Evolutionary conservation across 2,113 vertebrate genomes (phyloP).

Genomic region (Beaufortia kweichowensis): DNA sequence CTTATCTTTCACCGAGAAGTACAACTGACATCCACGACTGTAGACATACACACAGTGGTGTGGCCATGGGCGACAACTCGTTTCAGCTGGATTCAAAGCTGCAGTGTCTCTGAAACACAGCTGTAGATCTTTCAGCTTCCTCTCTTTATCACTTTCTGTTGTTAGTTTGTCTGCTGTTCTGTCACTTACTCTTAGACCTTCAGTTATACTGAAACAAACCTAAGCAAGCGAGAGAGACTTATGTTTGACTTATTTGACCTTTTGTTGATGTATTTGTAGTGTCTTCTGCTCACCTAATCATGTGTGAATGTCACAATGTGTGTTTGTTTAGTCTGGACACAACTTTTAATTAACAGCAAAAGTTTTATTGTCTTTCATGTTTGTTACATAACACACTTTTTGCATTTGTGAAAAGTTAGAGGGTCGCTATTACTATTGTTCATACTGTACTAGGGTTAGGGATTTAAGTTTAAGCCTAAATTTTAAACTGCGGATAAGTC

Average conservation of each 20-base stretch:
- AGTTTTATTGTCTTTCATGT: background rate
- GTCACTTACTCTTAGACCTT: background rate
- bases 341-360: background rate
- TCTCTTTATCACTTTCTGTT: background rate
- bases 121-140: slow-evolving; percentile 16
- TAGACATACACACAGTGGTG: slow-evolving; percentile 59
- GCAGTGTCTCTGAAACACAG: slow-evolving; percentile 54
- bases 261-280: background rate
- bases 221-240: slow-evolving; percentile 2
- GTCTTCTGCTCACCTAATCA: background rate
- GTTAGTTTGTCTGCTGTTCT: background rate
- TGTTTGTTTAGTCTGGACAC: background rate
- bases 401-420: background rate
- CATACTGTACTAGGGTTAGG: background rate
- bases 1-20: slow-evolving; percentile 61
- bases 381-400: background rate
- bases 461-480: no score
- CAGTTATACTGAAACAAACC: background rate
- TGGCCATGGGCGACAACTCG: slow-evolving; percentile 72
- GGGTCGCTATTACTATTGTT: background rate
- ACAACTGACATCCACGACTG: slow-evolving; percentile 40
- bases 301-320: background rate
- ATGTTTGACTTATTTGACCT: no score
- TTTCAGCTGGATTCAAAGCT: slow-evolving; percentile 73
- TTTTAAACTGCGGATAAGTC: no score